phyloP scores from a whole-genome alignment of 2,113 vertebrate genomes.

The Ophiodon elongatus region DNA sequence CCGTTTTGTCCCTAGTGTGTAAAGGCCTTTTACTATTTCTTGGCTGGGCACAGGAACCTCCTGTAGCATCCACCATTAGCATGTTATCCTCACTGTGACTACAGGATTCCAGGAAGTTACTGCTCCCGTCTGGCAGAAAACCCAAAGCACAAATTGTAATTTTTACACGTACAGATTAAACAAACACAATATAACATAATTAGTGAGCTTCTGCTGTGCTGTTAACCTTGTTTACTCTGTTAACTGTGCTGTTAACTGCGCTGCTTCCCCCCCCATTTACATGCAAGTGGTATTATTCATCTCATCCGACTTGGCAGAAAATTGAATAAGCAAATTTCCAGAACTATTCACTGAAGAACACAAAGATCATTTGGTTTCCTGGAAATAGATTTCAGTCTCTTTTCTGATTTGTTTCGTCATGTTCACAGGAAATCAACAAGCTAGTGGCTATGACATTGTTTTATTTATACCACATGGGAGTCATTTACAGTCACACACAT shows the following conservation, averaged over 20 bases:
- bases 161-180: no score
- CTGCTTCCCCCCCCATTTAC: neutral
- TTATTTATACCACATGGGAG: conserved; percentile 50
- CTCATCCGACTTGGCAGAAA: neutral
- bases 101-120: no score
- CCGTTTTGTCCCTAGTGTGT: no score
- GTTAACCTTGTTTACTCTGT: neutral
- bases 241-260: neutral
- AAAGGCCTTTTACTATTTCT: no score
- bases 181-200: no score
- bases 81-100: no score
- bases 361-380: neutral
- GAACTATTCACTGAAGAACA: neutral
- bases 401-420: neutral
- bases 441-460: conserved; percentile 7
- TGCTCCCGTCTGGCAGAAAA: no score
- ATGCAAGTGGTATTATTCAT: neutral
- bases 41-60: no score
- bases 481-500: conserved; percentile 37
- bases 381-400: neutral
- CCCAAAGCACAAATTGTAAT: no score
- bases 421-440: conserved; percentile 31
- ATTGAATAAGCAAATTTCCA: neutral
- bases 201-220: neutral
- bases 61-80: no score